Conservation (phyloP, 2,888 invertebrate species). For the Andrena bicolor region DNA sequence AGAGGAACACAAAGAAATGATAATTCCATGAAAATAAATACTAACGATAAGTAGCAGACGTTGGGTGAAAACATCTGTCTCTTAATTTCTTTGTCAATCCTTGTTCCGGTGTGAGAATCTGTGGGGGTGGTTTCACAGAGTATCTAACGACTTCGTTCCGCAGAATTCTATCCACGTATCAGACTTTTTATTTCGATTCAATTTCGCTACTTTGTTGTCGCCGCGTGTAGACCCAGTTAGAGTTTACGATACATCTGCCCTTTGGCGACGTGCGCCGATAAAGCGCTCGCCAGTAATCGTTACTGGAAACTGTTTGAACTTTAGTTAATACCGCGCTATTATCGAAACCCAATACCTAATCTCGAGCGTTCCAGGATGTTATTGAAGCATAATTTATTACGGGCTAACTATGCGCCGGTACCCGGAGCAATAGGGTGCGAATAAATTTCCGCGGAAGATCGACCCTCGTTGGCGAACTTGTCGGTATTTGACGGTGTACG, state of each 20-base stretch:
- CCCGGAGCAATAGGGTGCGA: neutral
- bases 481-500: slow-evolving; percentile 29
- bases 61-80: neutral
- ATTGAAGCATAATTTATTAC: slow-evolving; percentile 54
- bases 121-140: neutral
- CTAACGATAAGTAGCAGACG: neutral
- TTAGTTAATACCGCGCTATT: slow-evolving; percentile 32
- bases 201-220: too few species aligned
- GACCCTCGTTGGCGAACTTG: slow-evolving; percentile 31
- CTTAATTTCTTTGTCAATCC: neutral
- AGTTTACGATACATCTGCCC: slow-evolving; percentile 5
- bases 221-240: neutral
- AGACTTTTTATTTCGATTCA: neutral
- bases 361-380: slow-evolving; percentile 17
- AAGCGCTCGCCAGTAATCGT: slow-evolving; percentile 14
- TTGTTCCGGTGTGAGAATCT: neutral
- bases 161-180: neutral
- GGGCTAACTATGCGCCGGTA: neutral
- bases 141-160: neutral
- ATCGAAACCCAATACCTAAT: slow-evolving; percentile 49
- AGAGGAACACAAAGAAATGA: neutral
- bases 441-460: slow-evolving; percentile 46
- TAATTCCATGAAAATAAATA: neutral
- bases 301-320: slow-evolving; percentile 31
- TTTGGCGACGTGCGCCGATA: neutral